A percentile compares a stretch with the other conserved stretches of the same genome.
Conservation (phyloP, 2,888 invertebrate genomes). For the Cryptus armator region DNA sequence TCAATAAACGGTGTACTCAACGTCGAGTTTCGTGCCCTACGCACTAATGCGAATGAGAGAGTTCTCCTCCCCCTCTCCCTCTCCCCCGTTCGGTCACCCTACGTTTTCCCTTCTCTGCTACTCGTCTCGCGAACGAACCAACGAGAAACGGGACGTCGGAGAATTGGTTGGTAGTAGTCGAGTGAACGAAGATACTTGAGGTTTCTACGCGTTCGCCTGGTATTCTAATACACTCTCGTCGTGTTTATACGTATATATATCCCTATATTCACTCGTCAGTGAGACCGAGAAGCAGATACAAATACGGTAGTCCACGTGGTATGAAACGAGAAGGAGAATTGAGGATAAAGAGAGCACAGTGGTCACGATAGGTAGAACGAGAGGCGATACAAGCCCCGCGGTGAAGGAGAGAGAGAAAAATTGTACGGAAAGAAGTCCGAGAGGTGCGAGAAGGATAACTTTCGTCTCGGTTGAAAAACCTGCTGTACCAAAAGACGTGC, state of each 20-base stretch:
- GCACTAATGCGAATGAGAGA: slow-evolving; percentile 34
- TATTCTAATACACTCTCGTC: neutral
- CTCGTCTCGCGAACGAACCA: neutral
- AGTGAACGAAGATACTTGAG: neutral
- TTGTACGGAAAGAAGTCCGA: neutral
- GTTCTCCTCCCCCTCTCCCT: neutral
- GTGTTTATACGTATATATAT: too few relatives aligned
- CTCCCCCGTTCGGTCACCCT: neutral
- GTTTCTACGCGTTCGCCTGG: neutral
- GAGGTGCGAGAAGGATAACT: slow-evolving; percentile 36
- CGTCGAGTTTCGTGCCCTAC: slow-evolving; percentile 37
- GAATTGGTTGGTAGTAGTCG: neutral
- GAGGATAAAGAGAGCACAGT: slow-evolving; percentile 58
- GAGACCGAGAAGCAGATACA: slow-evolving; percentile 54
- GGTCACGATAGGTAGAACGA: slow-evolving; percentile 54
- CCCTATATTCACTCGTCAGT: slow-evolving; percentile 10
- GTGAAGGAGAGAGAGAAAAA: slow-evolving; percentile 44
- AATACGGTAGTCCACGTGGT: slow-evolving; percentile 55
- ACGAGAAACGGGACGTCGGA: slow-evolving; percentile 17
- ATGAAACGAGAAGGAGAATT: slow-evolving; percentile 52
- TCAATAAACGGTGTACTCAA: slow-evolving; percentile 20
- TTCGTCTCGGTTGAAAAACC: slow-evolving; percentile 58
- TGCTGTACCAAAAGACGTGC: slow-evolving; percentile 51
- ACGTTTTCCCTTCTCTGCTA: neutral
- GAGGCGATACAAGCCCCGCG: slow-evolving; percentile 35